These are phyloP conservation scores for Xiphias gladius DNA, from an alignment of 2,113 vertebrate species.

Conservation along the genomic window DNA sequence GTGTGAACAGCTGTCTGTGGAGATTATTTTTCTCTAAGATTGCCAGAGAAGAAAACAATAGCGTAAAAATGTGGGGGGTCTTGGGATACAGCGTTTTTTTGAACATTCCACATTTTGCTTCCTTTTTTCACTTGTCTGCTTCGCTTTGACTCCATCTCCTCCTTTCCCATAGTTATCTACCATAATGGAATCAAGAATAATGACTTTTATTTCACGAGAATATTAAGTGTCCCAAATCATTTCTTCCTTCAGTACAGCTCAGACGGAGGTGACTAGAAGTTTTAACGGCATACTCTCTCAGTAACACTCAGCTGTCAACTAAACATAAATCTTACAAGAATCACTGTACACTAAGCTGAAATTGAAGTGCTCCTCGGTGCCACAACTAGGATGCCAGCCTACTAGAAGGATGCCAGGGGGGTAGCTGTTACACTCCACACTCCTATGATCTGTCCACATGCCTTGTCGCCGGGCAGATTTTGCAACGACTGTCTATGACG, in stretches of 20 bases:
- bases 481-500: conserved; percentile 63
- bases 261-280: conserved; percentile 16
- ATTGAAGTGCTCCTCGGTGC: conserved; percentile 67
- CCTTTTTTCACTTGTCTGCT: not conserved
- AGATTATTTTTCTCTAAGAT: not conserved
- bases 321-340: conserved; percentile 77
- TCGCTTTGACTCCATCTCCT: not conserved
- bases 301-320: conserved; percentile 71
- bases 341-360: conserved; percentile 69
- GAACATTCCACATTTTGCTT: not conserved
- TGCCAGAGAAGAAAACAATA: not conserved
- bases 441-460: conserved; percentile 59
- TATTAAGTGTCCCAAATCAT: not conserved
- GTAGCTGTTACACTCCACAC: conserved; percentile 73
- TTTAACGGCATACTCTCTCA: conserved; percentile 36
- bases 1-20: not conserved
- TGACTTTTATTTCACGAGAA: not conserved
- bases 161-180: not conserved
- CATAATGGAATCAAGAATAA: not conserved
- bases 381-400: conserved; percentile 70
- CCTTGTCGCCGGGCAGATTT: conserved; percentile 80
- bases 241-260: not conserved
- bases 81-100: not conserved
- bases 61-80: not conserved
- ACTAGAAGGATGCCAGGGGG: conserved; percentile 65